These are phyloP conservation scores for Phataginus tricuspis DNA, from an alignment of 2,797 vertebrate species.

Conservation along the genomic window DNA sequence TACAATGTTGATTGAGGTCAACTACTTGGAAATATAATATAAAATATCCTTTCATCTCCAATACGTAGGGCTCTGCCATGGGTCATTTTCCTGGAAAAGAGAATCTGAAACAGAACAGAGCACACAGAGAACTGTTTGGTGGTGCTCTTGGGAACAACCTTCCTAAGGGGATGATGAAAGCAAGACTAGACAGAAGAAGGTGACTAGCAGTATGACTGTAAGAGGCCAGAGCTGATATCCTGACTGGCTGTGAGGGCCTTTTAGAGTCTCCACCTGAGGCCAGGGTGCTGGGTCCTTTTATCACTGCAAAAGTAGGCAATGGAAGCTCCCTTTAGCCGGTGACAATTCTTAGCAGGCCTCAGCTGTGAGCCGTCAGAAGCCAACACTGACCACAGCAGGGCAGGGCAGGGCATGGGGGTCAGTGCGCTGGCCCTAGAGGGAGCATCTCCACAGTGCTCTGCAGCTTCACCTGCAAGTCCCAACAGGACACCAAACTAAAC, in stretches of 20 bases:
- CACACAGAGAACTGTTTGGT: neutral
- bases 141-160: neutral
- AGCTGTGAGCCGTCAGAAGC: neutral
- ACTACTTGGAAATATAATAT: neutral
- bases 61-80: neutral
- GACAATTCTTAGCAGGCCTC: neutral
- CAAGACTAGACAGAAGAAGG: neutral
- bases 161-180: neutral
- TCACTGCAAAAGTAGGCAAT: neutral
- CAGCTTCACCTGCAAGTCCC: neutral
- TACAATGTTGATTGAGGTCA: neutral
- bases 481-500: neutral
- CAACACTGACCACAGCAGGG: neutral
- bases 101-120: neutral
- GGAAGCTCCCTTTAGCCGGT: neutral
- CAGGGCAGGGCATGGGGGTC: neutral
- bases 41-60: conserved; percentile 6
- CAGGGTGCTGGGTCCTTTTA: rapidly evolving
- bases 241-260: neutral
- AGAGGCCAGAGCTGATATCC: neutral
- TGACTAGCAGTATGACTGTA: neutral
- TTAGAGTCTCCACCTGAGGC: neutral
- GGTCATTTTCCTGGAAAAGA: neutral
- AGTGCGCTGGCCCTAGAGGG: neutral
- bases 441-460: neutral